Conservation (phyloP, 2,797 vertebrate species). For the Falco peregrinus region DNA sequence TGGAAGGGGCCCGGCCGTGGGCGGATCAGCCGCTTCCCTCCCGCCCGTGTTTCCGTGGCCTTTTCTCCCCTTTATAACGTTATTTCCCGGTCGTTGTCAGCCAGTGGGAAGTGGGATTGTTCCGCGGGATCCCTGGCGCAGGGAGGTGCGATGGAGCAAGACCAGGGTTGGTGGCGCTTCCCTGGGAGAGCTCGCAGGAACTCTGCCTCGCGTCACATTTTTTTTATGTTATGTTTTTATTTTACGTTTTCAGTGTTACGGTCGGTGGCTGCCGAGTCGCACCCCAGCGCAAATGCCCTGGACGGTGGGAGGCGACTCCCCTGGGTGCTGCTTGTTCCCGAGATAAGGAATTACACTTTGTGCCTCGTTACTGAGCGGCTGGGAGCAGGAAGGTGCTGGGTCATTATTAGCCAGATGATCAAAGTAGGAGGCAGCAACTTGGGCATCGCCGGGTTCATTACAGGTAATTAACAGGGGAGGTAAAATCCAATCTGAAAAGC, state of each 20-base stretch:
- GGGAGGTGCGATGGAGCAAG: neutral
- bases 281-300: fast-evolving
- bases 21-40: neutral
- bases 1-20: neutral
- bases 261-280: fast-evolving
- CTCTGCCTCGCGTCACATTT: too few relatives aligned
- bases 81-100: neutral
- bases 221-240: neutral
- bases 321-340: neutral
- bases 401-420: neutral
- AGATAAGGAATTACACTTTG: fast-evolving
- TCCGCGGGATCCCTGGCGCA: fast-evolving
- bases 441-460: fast-evolving
- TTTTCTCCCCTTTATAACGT: neutral
- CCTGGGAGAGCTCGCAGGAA: neutral
- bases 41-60: fast-evolving
- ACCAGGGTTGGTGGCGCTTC: too few relatives aligned
- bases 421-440: neutral
- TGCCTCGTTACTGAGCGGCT: fast-evolving
- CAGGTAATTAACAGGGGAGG: neutral
- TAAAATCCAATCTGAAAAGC: neutral
- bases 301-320: neutral
- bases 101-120: neutral
- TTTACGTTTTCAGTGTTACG: fast-evolving
- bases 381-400: fast-evolving